phyloP scores from a whole-genome alignment of 2,888 invertebrate genomes.

The Tetramorium bicarinatum region DNA sequence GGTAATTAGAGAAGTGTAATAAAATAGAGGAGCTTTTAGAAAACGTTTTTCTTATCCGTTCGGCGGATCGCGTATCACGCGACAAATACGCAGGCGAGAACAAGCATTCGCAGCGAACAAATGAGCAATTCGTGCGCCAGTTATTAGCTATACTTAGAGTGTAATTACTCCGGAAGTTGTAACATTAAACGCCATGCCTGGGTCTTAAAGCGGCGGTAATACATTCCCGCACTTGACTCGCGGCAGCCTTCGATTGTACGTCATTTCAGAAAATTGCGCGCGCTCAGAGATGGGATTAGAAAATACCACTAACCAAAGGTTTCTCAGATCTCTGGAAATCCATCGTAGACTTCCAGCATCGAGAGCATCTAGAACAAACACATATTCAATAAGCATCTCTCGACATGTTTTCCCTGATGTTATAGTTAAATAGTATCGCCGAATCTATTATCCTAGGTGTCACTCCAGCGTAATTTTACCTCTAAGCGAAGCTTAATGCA shows the following conservation, averaged over 20 bases:
- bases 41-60: slow-evolving; percentile 29
- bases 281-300: not conserved
- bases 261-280: not conserved
- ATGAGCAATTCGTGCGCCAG: slow-evolving; percentile 24
- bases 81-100: slow-evolving; percentile 43
- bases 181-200: slow-evolving; percentile 10
- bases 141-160: slow-evolving; percentile 6
- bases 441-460: not conserved
- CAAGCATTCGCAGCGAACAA: slow-evolving; percentile 22
- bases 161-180: slow-evolving; percentile 34
- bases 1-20: slow-evolving; percentile 30
- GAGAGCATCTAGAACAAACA: slow-evolving; percentile 25
- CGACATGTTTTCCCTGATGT: not conserved
- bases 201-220: slow-evolving; percentile 6
- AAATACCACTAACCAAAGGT: slow-evolving; percentile 22
- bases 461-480: not conserved
- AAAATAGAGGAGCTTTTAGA: slow-evolving; percentile 14
- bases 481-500: not conserved
- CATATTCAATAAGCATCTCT: slow-evolving; percentile 13
- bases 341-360: slow-evolving; percentile 40
- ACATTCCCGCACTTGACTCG: not conserved
- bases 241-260: not conserved
- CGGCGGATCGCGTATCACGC: slow-evolving; percentile 37
- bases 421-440: not conserved
- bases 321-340: slow-evolving; percentile 34